Percentiles rank a stretch among this genome's conserved stretches.
These are phyloP conservation scores for Pseudomyrmex gracilis DNA, from an alignment of 1,140 invertebrate genomes.

Conservation along the genomic window DNA sequence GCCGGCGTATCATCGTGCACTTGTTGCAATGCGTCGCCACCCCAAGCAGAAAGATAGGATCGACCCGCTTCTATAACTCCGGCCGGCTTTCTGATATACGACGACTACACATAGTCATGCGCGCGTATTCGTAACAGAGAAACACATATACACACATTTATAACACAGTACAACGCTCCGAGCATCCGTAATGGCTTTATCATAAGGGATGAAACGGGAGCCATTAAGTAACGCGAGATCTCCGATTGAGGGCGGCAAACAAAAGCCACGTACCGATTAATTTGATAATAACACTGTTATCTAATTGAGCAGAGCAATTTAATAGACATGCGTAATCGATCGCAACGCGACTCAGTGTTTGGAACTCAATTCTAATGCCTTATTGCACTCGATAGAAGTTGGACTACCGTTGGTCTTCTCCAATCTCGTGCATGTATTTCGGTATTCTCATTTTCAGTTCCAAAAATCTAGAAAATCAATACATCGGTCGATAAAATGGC, in stretches of 20 bases:
- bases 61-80: conserved; percentile 76
- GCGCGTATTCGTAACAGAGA: conserved; percentile 1
- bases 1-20: conserved; percentile 67
- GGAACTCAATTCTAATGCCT: background rate
- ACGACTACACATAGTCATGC: conserved; percentile 8
- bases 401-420: no score
- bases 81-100: conserved; percentile 74
- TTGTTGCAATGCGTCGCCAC: conserved; percentile 74
- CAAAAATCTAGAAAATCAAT: no score
- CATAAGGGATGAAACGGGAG: conserved; percentile 61
- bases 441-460: no score
- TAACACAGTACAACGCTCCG: conserved; percentile 44
- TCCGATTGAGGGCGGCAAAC: conserved; percentile 52
- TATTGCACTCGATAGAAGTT: background rate
- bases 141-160: background rate
- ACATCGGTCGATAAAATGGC: no score
- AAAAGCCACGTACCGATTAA: conserved; percentile 51
- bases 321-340: conserved; percentile 49
- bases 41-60: conserved; percentile 76
- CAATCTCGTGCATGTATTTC: no score
- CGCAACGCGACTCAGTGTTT: background rate
- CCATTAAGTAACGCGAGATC: conserved; percentile 58
- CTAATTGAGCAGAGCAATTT: conserved; percentile 62
- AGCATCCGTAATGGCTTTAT: conserved; percentile 72
- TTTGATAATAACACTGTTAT: conserved; percentile 59